Evolutionary conservation across 2,797 vertebrate species (phyloP), one percentile per base, ranked within the genome.

Genomic region (Tokudaia tokunoshimensis): DNA sequence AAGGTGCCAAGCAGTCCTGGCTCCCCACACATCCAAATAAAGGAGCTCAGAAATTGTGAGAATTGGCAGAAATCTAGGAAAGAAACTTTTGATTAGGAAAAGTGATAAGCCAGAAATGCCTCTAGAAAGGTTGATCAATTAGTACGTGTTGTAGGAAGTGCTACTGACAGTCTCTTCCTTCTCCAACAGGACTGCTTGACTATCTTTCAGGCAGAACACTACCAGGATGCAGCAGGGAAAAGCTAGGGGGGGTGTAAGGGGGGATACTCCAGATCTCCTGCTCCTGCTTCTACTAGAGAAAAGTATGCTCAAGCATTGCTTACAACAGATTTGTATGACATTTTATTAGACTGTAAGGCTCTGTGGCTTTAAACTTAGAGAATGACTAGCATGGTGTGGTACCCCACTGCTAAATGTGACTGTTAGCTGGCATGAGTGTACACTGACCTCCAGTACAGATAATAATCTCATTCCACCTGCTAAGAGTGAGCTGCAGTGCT

Each of bases 21-120:
- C 81, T 96, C 12, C 80, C 63, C 2, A 52, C 19, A 83, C 65
- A n/a, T 91, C 31, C 70, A 75, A 82, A 89, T 47, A 70, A 84
- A 83, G 74, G 72, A 80, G 29, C 81, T 91, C 34, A 90, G 63
- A 47, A 90, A 90, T 89, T 74, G 8, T 91, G 79, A 59, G 75
- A 92, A 93, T 26, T 74, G 93, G 83, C 80, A 91, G 79, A 80
- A 92, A 76, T 19, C 1, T 24, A 26, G 37, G n/a, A 17, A 2
- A 10, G 8, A 19, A 29, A 31, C 76, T 80, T 95, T 78, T 59
- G 70, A 86, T 90, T 87, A 72, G 65, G 34, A 76, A 87, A 93
- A 76, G 37, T 7, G 8, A 72, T 92, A 87, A 79, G 20, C 67
- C 83, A 44, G 70, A 90, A 47, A 22, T 47, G 4, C 61, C 57